Base-by-base conservation (phyloP, 2,113 vertebrate genomes). In the Pachypanchax playfairii region DNA sequence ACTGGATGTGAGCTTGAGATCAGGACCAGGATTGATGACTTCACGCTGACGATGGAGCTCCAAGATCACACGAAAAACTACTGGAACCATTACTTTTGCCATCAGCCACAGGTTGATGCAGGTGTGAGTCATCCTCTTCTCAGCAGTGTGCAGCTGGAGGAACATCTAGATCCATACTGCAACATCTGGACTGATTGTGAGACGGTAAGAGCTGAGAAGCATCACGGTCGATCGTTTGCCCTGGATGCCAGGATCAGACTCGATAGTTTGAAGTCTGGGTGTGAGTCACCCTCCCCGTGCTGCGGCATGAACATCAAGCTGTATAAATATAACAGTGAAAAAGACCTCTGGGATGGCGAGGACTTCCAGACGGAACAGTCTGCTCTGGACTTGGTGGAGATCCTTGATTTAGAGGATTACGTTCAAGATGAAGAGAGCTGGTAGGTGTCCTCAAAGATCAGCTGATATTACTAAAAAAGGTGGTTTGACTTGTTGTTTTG, bases 341-440 rank as follows among this genome's bases (percentile, higher is more conserved):
- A 57, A 22, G 67, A 86, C 38, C 10, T 26, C 6, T 75, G 68
- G 76, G 77, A 76, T 15, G 31, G 17, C 3, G 68, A 76, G 7
- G 70, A 63, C 48, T 4, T 49, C 1, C 67, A 60, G 1, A 41
- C 73, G 0, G 67, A 82, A 42, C 53, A 84, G 15, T 70, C 79
- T 0, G 80, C 82, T 21, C 74, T 94, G 72, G 94, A 94, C 39
- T 83, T 82, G 53, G 94, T 93, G 18, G 92, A 93, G 49, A 82
- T 93, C 25, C 53, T 95, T 0, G 89, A 94, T 46, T 73, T 94
- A 8, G 87, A 84, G 6, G 87, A 78, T 0, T 86, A 84, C 0
- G 79, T 72, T 0, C 88, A 89, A 33, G 92, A 94, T 15, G 92
- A 94, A 24, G 89, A 88, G 51, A 90, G 86, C 77, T 95, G 93